phyloP scores from a whole-genome alignment of 1,140 invertebrate species.

The Ceratina australensis region DNA sequence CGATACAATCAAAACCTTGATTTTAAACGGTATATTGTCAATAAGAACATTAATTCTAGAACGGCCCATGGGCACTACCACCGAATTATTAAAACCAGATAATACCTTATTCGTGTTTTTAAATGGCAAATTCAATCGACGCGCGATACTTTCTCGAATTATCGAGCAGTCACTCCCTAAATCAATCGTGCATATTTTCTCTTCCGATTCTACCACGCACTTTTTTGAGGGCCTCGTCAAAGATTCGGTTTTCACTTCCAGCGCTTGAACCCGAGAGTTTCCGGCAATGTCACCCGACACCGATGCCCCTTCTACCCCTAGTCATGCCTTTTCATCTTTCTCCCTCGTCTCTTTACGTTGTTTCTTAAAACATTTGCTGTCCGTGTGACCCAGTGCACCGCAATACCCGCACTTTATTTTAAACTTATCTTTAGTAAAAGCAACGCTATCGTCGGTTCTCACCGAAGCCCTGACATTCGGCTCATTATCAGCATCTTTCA shows the following conservation, averaged over 20 bases:
- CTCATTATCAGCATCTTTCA: background rate
- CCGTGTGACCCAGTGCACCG: background rate
- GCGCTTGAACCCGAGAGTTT: background rate
- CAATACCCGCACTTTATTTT: background rate
- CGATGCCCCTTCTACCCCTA: background rate
- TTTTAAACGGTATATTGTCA: too few species aligned
- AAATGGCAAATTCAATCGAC: too few species aligned
- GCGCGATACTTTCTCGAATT: background rate
- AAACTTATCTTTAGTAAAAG: background rate
- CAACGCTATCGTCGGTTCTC: background rate
- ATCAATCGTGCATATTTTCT: conserved; percentile 1
- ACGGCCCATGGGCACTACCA: too few species aligned
- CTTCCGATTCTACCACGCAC: background rate
- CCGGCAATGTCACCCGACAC: background rate
- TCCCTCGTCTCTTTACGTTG: background rate
- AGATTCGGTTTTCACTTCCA: background rate
- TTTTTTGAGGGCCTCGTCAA: background rate
- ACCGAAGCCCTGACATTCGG: background rate
- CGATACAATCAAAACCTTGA: too few species aligned
- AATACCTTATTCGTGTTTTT: too few species aligned
- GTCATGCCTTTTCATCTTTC: background rate
- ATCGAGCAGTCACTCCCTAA: conserved; percentile 3
- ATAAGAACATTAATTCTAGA: too few species aligned
- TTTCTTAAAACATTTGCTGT: background rate
- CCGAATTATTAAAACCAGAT: too few species aligned